Evolutionary conservation across 2,113 vertebrate genomes (phyloP).

Genomic region (Protomyctophum bolini): DNA sequence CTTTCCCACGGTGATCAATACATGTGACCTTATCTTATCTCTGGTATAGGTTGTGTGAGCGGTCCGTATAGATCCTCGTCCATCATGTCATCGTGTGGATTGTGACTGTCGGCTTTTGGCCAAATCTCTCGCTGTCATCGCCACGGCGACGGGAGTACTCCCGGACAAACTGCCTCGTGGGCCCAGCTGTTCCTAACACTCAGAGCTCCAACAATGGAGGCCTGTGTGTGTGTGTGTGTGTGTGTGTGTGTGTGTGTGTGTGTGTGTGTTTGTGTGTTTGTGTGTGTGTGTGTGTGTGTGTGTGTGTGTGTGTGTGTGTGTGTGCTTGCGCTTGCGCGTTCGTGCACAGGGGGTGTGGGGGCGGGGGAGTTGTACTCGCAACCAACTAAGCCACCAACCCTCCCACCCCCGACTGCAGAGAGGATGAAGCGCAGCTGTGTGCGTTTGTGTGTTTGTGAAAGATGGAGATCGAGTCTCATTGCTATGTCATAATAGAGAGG

Average conservation of each 20-base stretch:
- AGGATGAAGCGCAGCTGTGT: slow-evolving; percentile 52
- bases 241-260: background rate
- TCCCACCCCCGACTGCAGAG: slow-evolving; percentile 42
- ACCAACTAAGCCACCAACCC: slow-evolving; percentile 38
- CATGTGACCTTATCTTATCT: no score
- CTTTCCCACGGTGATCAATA: no score
- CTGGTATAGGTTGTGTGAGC: background rate
- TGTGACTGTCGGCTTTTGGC: slow-evolving; percentile 48
- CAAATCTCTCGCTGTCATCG: slow-evolving; percentile 66
- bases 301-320: no score
- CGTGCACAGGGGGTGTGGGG: background rate
- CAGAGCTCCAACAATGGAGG: slow-evolving; percentile 56
- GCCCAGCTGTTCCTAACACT: slow-evolving; percentile 66
- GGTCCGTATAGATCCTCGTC: slow-evolving; percentile 37
- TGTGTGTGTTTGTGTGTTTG: no score
- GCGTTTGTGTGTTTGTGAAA: background rate
- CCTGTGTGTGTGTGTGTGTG: slow-evolving; percentile 52
- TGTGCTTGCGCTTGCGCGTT: no score
- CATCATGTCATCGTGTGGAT: slow-evolving; percentile 33
- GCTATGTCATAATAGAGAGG: slow-evolving; percentile 6
- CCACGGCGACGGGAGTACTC: slow-evolving; percentile 27
- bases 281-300: no score
- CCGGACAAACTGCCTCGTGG: slow-evolving; percentile 50
- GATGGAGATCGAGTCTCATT: slow-evolving; percentile 1
- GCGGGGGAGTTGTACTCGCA: slow-evolving; percentile 36